phyloP scores from a whole-genome alignment of 2,888 invertebrate species.

The Rhaphigaster nebulosa region DNA sequence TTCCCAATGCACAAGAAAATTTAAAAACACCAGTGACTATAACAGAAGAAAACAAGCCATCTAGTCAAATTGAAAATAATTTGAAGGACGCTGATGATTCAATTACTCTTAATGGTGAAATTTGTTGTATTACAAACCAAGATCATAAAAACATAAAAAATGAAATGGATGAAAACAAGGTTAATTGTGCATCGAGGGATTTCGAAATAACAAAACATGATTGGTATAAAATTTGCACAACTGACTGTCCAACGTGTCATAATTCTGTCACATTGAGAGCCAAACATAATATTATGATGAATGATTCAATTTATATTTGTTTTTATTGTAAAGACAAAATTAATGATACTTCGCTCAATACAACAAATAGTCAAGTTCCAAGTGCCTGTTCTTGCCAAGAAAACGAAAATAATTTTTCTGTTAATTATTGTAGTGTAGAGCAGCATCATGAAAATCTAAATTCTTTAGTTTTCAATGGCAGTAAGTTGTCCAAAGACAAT shows the following conservation, averaged over 20 bases:
- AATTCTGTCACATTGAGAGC: background rate
- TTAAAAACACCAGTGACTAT: background rate
- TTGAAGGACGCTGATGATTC: background rate
- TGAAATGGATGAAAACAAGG: background rate
- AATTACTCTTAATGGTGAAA: background rate
- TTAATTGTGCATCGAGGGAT: background rate
- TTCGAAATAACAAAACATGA: background rate
- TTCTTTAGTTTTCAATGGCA: background rate
- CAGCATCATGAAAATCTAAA: background rate
- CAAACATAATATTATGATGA: background rate
- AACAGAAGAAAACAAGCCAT: background rate
- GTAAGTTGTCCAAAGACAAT: background rate
- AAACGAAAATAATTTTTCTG: background rate
- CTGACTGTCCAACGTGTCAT: background rate
- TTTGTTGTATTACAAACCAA: background rate
- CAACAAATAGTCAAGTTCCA: background rate
- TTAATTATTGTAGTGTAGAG: background rate
- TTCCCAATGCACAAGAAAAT: background rate
- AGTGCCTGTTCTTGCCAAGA: background rate
- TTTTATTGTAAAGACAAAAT: slow-evolving; percentile 8
- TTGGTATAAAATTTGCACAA: slow-evolving; percentile 1
- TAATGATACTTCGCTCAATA: background rate
- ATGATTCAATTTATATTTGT: slow-evolving; percentile 6
- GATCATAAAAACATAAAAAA: background rate
- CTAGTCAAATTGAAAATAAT: background rate